Evolutionary conservation across 2,113 vertebrate species (phyloP).

Genomic region (Brevimyrus niger): DNA sequence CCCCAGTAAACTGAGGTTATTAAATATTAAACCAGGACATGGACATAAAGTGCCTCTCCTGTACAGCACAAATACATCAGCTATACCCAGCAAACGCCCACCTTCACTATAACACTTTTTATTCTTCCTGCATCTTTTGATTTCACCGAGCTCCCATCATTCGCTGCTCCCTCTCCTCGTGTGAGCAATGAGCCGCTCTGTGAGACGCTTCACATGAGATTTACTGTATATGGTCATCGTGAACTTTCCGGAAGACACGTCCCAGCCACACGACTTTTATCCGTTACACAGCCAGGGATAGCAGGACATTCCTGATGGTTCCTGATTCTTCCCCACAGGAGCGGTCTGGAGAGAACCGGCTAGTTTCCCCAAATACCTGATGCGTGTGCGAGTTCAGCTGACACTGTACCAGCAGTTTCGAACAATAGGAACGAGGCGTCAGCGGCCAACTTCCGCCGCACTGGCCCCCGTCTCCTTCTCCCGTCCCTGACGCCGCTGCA

Average conservation of each 20-base stretch:
- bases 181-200: neutral
- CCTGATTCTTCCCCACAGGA: neutral
- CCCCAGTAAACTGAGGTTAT: neutral
- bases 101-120: neutral
- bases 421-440: conserved; percentile 44
- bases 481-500: conserved; percentile 45
- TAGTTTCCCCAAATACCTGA: neutral
- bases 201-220: neutral
- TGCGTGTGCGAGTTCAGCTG: conserved; percentile 20
- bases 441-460: conserved; percentile 20
- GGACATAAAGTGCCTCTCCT: neutral
- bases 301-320: neutral
- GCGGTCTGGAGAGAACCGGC: neutral
- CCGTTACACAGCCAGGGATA: neutral
- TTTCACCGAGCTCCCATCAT: neutral
- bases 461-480: neutral
- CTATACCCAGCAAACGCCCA: neutral
- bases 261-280: neutral
- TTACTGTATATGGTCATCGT: neutral
- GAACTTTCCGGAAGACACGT: neutral
- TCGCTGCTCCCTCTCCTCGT: neutral
- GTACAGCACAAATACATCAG: neutral
- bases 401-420: conserved; percentile 33
- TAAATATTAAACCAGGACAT: conserved; percentile 15
- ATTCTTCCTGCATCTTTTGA: too few species aligned